These are phyloP conservation scores for Thaleichthys pacificus DNA, from an alignment of 2,797 vertebrate species.

Conservation along the genomic window DNA sequence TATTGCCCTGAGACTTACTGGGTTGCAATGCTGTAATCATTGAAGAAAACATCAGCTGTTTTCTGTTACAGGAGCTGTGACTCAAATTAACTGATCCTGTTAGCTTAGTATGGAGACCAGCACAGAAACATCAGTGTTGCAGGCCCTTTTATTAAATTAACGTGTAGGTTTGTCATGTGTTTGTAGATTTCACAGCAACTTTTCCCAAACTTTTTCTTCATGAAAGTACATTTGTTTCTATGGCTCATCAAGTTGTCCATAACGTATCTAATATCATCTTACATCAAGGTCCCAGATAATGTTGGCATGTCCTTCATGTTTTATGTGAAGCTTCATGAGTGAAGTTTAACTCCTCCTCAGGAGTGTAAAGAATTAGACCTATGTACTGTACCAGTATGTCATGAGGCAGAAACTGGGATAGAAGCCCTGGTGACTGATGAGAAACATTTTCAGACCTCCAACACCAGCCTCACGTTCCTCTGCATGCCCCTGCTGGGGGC, in stretches of 20 bases:
- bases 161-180: slow-evolving; percentile 70
- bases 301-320: too few species aligned
- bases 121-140: slow-evolving; percentile 58
- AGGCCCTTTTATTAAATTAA: slow-evolving; percentile 63
- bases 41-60: slow-evolving; percentile 79
- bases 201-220: slow-evolving; percentile 34
- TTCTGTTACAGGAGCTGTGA: slow-evolving; percentile 69
- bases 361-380: neutral
- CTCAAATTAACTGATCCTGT: slow-evolving; percentile 67
- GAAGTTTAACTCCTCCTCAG: neutral
- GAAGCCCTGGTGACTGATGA: neutral
- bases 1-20: slow-evolving; percentile 33
- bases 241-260: neutral
- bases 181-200: slow-evolving; percentile 35
- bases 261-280: too few species aligned
- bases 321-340: neutral
- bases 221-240: slow-evolving; percentile 13
- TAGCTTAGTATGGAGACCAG: slow-evolving; percentile 45
- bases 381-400: neutral
- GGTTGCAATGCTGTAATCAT: slow-evolving; percentile 38
- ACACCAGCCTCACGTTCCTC: neutral
- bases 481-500: neutral
- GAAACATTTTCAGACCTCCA: neutral
- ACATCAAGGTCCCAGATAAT: too few species aligned
- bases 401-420: neutral